Evolutionary conservation across 1,140 invertebrate genomes (phyloP).

Genomic region (Melipona quadrifasciata): DNA sequence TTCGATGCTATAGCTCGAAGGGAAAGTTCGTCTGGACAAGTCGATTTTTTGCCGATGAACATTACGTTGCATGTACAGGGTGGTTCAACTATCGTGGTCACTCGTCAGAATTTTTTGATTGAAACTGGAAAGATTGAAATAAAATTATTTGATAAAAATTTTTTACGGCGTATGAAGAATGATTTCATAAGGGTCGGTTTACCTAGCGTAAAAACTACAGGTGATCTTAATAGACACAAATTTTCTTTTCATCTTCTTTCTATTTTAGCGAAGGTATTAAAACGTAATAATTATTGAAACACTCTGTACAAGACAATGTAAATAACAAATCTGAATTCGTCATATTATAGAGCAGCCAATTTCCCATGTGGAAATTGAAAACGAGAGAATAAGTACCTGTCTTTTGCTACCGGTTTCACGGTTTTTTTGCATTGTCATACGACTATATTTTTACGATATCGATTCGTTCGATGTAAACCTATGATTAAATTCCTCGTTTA

Average conservation of each 20-base stretch:
- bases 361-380: conserved; percentile 22
- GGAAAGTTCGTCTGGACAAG: background rate
- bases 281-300: background rate
- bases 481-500: background rate
- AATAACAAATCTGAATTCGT: background rate
- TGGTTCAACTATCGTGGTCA: background rate
- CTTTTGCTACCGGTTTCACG: conserved; percentile 8
- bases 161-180: no score
- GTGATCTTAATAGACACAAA: background rate
- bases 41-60: background rate
- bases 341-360: background rate
- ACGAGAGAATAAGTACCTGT: background rate
- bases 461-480: background rate
- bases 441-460: conserved; percentile 6
- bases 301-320: background rate
- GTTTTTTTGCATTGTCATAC: background rate
- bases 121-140: background rate
- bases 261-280: background rate
- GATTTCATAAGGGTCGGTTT: background rate
- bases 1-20: background rate
- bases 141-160: background rate
- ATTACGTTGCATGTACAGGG: background rate
- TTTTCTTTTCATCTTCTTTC: background rate
- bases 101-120: background rate
- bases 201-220: background rate